Conservation (phyloP, 2,888 invertebrate genomes). For the Troides oblongomaculatus region DNA sequence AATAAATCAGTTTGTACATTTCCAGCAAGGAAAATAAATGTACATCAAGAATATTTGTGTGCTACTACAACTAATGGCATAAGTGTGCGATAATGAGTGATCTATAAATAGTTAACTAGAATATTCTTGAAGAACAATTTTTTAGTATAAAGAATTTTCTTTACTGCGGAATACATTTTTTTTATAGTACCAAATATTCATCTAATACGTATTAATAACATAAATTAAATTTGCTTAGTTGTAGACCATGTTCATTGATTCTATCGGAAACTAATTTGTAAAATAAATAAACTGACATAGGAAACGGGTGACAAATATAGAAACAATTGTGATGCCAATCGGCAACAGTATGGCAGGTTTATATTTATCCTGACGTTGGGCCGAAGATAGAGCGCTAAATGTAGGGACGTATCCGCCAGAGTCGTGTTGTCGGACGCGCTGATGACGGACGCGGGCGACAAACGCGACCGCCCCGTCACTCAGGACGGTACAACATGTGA, state of each 20-base stretch:
- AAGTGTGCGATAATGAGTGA: too few relatives aligned
- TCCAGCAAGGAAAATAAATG: too few relatives aligned
- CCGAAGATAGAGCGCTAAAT: slow-evolving; percentile 35
- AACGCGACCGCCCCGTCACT: slow-evolving; percentile 33
- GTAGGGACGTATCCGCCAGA: slow-evolving; percentile 53
- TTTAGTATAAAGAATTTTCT: too few relatives aligned
- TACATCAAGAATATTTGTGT: too few relatives aligned
- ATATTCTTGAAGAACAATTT: too few relatives aligned
- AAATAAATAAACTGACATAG: slow-evolving; percentile 9
- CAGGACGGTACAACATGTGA: slow-evolving; percentile 21
- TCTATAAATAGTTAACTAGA: too few relatives aligned
- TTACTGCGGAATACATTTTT: too few relatives aligned
- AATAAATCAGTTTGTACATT: too few relatives aligned
- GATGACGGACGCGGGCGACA: slow-evolving; percentile 60
- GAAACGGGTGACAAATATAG: slow-evolving; percentile 14
- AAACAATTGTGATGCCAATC: slow-evolving; percentile 39
- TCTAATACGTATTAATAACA: too few relatives aligned
- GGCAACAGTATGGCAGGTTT: slow-evolving; percentile 48
- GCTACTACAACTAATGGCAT: too few relatives aligned
- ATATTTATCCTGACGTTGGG: slow-evolving; percentile 54
- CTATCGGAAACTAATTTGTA: neutral
- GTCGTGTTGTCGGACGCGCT: slow-evolving; percentile 45
- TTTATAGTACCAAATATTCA: too few relatives aligned
- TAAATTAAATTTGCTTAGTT: neutral
- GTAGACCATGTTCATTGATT: neutral